Conservation (phyloP, 2,113 vertebrate species). For the Oplegnathus fasciatus region DNA sequence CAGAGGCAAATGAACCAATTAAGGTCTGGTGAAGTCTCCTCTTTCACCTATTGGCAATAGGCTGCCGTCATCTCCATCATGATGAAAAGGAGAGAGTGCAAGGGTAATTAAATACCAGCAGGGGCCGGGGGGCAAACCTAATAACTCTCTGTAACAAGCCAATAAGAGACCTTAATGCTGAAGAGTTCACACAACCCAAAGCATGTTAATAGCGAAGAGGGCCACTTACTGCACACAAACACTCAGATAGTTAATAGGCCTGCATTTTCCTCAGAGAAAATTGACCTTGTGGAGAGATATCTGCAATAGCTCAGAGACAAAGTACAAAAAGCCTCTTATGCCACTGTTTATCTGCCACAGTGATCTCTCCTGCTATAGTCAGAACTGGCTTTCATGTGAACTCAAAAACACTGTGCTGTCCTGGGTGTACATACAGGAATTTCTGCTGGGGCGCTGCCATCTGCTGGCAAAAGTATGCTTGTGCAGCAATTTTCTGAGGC, state of each 20-base stretch:
- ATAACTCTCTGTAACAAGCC: conserved; percentile 74
- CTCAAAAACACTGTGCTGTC: conserved; percentile 1
- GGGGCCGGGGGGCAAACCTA: conserved; percentile 67
- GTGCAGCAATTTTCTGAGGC: background rate
- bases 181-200: conserved; percentile 50
- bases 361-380: conserved; percentile 26
- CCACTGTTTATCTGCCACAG: conserved; percentile 22
- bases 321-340: conserved; percentile 40
- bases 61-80: conserved; percentile 70
- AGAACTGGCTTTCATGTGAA: conserved; percentile 18
- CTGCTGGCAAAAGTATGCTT: conserved; percentile 58
- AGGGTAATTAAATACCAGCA: conserved; percentile 78
- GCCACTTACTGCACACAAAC: conserved; percentile 39
- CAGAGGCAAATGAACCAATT: conserved; percentile 78
- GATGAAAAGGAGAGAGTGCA: conserved; percentile 73
- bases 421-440: background rate
- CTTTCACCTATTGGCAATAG: conserved; percentile 74
- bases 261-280: conserved; percentile 12
- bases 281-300: conserved; percentile 42
- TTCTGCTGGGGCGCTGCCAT: conserved; percentile 42
- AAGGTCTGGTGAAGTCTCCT: conserved; percentile 70
- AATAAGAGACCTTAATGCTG: conserved; percentile 64
- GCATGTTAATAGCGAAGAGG: conserved; percentile 45
- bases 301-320: conserved; percentile 23
- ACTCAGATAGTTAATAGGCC: conserved; percentile 16